Evolutionary conservation across 2,888 invertebrate species (phyloP).

Genomic region (Octodonta nipae): DNA sequence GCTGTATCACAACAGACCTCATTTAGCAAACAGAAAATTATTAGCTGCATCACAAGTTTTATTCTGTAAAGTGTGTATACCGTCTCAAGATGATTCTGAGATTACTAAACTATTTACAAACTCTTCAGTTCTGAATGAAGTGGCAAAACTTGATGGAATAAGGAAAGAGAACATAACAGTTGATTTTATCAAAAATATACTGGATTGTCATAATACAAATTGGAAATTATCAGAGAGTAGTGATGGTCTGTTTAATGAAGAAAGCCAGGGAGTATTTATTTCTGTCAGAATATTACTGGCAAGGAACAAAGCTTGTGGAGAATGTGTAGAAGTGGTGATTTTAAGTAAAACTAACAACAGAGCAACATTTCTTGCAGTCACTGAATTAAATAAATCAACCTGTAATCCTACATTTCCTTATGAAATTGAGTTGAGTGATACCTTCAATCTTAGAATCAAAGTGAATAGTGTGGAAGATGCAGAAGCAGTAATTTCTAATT

Average conservation of each 20-base stretch:
- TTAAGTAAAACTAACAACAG: constrained; percentile 33
- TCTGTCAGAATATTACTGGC: constrained; percentile 35
- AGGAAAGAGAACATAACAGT: constrained; percentile 21
- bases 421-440: constrained; percentile 25
- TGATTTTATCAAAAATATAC: constrained; percentile 23
- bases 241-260: constrained; percentile 17
- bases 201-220: constrained; percentile 26
- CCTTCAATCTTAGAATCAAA: constrained; percentile 31
- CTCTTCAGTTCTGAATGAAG: constrained; percentile 28
- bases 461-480: constrained; percentile 34
- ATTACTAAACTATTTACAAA: constrained; percentile 25
- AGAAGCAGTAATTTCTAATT: constrained; percentile 32
- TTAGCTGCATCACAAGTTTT: constrained; percentile 38
- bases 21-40: constrained; percentile 58
- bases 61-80: constrained; percentile 23
- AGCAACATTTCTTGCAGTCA: constrained; percentile 39
- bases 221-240: constrained; percentile 17
- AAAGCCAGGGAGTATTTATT: constrained; percentile 27
- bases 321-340: constrained; percentile 28
- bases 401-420: constrained; percentile 41
- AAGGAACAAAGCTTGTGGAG: constrained; percentile 23
- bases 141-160: constrained; percentile 22
- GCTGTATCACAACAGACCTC: constrained; percentile 53
- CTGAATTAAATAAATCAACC: constrained; percentile 28
- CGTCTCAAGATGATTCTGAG: constrained; percentile 16